Base-by-base conservation (phyloP, 2,797 vertebrate genomes). In the Salarias fasciatus region DNA sequence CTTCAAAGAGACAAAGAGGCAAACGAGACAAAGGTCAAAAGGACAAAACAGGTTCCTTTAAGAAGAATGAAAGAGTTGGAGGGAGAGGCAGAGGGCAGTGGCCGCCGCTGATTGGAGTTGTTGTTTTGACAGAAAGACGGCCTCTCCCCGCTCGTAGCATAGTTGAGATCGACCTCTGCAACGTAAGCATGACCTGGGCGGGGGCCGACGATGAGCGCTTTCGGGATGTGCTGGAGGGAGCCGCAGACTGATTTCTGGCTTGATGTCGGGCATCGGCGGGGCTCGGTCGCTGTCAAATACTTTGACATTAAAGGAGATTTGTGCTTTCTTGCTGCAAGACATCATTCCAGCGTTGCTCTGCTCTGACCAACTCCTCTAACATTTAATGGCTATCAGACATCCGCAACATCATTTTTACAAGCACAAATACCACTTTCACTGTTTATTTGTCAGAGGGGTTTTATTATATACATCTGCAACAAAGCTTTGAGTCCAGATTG, bases 121-220 rank as follows among this genome's bases (percentile, higher is more conserved):
- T 82, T 82, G 73, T 84, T 87, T 79, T 82, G 74, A 84, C 76
- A 80, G 69, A 60, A 69, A 75, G 53, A 57, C 51, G 63, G 77
- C 72, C 74, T 79, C 83, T 82, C 78, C 85, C 78, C 53, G 59
- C 54, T 71, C 33, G 13, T 72, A 14, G 13, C 6, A 12, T 47
- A 64, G 36, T 52, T 69, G 48, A 63, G 58, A 43, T 77, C 53
- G 69, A 18, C 58, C 51, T 67, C 60, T 65, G 59, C 47, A 76
- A 53, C 49, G 56, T 37, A 60, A 64, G 46, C 45, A 14, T 61
- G 65, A 67, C 56, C 73, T 76, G 73, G 57, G 51, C 30, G 63
- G 50, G 59, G 52, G 67, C 40, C 45, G 8, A 24, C 18, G 18
- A 24, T 24, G 18, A 56, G 66, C 2, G 28, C 40, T 56, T 63